These are phyloP conservation scores for Caenorhabditis sp. DNA, from an alignment of 2,888 invertebrate species.

Conservation along the genomic window DNA sequence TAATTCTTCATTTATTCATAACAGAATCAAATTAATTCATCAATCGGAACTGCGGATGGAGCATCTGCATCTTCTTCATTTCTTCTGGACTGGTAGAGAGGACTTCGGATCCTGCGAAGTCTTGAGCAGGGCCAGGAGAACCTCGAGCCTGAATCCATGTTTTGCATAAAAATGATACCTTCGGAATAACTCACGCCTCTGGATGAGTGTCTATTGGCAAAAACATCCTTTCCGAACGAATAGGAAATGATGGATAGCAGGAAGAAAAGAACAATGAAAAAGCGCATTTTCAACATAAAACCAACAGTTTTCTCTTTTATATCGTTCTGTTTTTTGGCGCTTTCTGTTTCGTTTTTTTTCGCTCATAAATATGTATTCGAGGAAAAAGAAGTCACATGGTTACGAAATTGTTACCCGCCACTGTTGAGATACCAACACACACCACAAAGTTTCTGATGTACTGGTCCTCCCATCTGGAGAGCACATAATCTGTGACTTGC, in stretches of 20 bases:
- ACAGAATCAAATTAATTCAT: constrained; percentile 34
- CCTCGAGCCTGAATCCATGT: neutral
- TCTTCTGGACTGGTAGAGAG: constrained; percentile 41
- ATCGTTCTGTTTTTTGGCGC: constrained; percentile 9
- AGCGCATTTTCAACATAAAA: constrained; percentile 28
- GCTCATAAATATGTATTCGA: constrained; percentile 30
- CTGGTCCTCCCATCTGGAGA: neutral
- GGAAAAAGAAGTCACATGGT: too few species aligned
- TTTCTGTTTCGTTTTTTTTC: neutral
- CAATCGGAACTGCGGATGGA: constrained; percentile 40
- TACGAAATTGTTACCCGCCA: too few species aligned
- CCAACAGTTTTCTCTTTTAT: constrained; percentile 17
- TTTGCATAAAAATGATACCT: neutral
- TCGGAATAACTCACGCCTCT: neutral
- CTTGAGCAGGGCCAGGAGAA: neutral
- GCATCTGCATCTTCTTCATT: constrained; percentile 41
- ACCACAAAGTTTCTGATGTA: neutral
- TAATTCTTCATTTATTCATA: neutral
- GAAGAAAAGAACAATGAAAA: constrained; percentile 33
- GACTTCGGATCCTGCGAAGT: constrained; percentile 45
- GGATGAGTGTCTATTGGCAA: neutral
- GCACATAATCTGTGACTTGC: constrained; percentile 34
- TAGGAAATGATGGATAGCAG: constrained; percentile 32
- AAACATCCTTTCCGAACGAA: constrained; percentile 10
- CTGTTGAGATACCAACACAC: too few species aligned